A percentile compares a stretch with the other conserved stretches of the same genome.
These are phyloP conservation scores for Panagrolaimus sp. DNA, from an alignment of 1,140 invertebrate genomes.

Conservation along the genomic window DNA sequence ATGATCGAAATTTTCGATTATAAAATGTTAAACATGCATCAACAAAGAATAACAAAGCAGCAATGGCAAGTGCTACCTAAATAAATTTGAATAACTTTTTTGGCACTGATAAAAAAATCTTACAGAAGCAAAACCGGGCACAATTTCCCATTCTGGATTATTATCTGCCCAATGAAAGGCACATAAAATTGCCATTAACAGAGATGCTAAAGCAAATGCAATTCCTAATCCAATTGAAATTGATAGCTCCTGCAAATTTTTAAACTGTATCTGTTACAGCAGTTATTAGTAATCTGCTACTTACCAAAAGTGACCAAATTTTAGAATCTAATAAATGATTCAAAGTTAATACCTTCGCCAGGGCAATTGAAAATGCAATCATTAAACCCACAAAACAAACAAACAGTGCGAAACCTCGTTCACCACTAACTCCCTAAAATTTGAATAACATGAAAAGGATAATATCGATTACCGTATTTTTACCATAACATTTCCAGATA, in stretches of 20 bases:
- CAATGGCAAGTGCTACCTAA: constrained; percentile 16
- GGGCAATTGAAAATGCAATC: constrained; percentile 22
- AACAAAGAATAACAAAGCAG: constrained; percentile 16
- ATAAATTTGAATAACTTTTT: neutral
- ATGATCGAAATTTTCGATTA: constrained; percentile 24
- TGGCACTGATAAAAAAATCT: constrained; percentile 3
- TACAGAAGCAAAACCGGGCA: constrained; percentile 26
- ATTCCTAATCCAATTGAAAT: constrained; percentile 23
- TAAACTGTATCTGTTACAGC: neutral
- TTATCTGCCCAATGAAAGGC: constrained; percentile 20
- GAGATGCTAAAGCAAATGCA: constrained; percentile 20
- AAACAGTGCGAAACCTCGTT: constrained; percentile 27
- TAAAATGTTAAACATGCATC: constrained; percentile 20
- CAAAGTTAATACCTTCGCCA: constrained; percentile 24
- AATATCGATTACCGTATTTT: too few relatives aligned
- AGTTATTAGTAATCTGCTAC: neutral
- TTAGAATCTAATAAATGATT: constrained; percentile 7
- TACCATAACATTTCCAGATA: constrained; percentile 15
- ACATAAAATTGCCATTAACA: constrained; percentile 23
- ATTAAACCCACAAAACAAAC: constrained; percentile 23
- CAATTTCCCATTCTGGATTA: constrained; percentile 32
- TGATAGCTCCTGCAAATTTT: constrained; percentile 18
- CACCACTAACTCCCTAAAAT: constrained; percentile 23
- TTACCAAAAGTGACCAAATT: constrained; percentile 24
- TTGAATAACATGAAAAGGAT: too few relatives aligned